Evolutionary conservation across 2,888 invertebrate species (phyloP).

Genomic region (Phrixothrix hirtus): DNA sequence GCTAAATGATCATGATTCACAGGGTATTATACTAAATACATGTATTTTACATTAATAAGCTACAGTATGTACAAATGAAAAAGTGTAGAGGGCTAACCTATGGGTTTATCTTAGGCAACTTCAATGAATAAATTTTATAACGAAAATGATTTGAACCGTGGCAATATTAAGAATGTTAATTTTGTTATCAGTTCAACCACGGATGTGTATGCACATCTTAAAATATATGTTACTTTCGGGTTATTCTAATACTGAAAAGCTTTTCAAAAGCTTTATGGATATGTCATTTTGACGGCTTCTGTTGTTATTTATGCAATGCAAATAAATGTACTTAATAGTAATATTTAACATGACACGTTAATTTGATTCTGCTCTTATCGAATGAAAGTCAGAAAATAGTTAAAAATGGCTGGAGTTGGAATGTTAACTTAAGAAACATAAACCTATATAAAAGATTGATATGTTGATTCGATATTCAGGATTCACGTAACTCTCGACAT

Average conservation of each 20-base stretch:
- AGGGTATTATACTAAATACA: conserved; percentile 37
- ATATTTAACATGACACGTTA: no score
- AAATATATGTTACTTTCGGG: conserved; percentile 37
- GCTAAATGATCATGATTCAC: conserved; percentile 21
- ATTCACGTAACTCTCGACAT: conserved; percentile 20
- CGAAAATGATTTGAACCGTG: conserved; percentile 32
- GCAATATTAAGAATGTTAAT: conserved; percentile 19
- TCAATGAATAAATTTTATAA: conserved; percentile 36
- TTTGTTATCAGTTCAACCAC: conserved; percentile 34
- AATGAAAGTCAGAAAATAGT: conserved; percentile 3
- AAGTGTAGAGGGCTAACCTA: conserved; percentile 39
- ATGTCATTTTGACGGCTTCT: conserved; percentile 42
- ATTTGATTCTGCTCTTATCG: conserved; percentile 21
- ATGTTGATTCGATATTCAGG: conserved; percentile 32
- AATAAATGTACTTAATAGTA: no score
- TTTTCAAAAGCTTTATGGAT: conserved; percentile 34
- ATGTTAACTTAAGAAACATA: neutral
- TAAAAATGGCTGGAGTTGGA: neutral
- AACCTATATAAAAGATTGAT: conserved; percentile 22
- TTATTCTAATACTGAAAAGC: conserved; percentile 33
- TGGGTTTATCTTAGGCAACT: conserved; percentile 33
- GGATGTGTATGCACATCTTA: conserved; percentile 34
- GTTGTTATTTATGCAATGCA: conserved; percentile 28
- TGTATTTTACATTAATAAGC: conserved; percentile 42
- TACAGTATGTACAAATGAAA: conserved; percentile 38